Evolutionary conservation across 2,113 vertebrate species (phyloP), one percentile per base, ranked within the genome.

Genomic region (Cyanistes caeruleus): DNA sequence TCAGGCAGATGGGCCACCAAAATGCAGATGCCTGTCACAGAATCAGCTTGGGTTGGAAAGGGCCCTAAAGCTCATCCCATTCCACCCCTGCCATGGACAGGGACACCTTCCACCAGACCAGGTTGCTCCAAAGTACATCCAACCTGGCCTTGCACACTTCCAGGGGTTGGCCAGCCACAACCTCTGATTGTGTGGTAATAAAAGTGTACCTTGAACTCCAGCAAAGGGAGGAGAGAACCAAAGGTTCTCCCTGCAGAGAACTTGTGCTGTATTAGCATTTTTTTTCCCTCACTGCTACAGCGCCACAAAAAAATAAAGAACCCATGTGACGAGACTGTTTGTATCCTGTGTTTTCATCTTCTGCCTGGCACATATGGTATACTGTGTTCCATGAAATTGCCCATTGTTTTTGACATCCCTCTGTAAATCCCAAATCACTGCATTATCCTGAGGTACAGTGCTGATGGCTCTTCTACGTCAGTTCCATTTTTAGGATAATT

Each of bases 401-500:
- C 79, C 60, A 15, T 52, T 89, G 89, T 70, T 95, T 94, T 68
- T 68, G 73, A 51, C 77, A 68, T 60, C 74, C 63, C n/a, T 69
- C 74, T 73, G 74, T 78, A 79, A 91, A 91, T 35, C 87, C 74
- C 93, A 60, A 60, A 64, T 30, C 64, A 37, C 74, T 4, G n/a
- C 60, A 56, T 64, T 89, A 84, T 68, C 82, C 89, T 35, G 91
- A 95, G 77, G 62, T 68, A 52, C 55, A 16, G 56, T 5, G 41
- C 49, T 94, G 89, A 89, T 76, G 87, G 84, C 65, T 89, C 58
- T 27, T 76, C 90, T 41, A 90, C 3, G 67, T 88, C 92, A 94
- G 88, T n/a, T 89, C 94, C 81, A 95, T 91, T 95, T 97, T 95
- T 93, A 94, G 91, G 53, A n/a, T 68, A 84, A 97, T 84, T 96